These are phyloP conservation scores for Actinia tenebrosa DNA, from an alignment of 64 coral and sea anemone species.

Conservation along the genomic window DNA sequence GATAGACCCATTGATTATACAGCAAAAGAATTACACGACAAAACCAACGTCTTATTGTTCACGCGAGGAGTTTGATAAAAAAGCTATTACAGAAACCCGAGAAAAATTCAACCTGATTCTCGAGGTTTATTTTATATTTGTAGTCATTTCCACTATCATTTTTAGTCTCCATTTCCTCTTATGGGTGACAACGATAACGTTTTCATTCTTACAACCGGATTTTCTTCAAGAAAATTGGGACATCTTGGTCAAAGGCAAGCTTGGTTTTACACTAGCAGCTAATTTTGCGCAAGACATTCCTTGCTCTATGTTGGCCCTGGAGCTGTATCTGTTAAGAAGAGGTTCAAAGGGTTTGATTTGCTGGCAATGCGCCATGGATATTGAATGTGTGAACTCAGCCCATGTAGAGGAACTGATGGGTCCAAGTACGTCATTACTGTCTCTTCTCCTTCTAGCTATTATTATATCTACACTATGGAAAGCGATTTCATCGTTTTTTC, in stretches of 20 bases:
- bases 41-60: conserved; percentile 49
- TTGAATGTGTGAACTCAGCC: conserved; percentile 43
- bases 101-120: conserved; percentile 36
- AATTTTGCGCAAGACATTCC: conserved; percentile 95
- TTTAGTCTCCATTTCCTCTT: conserved; percentile 82
- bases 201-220: conserved; percentile 66
- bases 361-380: conserved; percentile 68
- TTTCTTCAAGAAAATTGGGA: conserved; percentile 87
- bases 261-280: conserved; percentile 64
- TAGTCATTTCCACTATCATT: conserved; percentile 55
- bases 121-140: conserved; percentile 57
- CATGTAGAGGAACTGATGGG: conserved; percentile 61
- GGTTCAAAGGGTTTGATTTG: conserved; percentile 75
- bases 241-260: conserved; percentile 61
- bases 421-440: conserved; percentile 43
- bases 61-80: conserved; percentile 41
- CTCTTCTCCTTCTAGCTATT: conserved; percentile 64
- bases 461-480: conserved; percentile 83
- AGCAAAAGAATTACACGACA: conserved; percentile 20
- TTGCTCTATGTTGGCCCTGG: conserved; percentile 66
- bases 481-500: conserved; percentile 81
- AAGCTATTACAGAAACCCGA: conserved; percentile 45
- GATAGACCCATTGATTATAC: neutral
- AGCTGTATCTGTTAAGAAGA: conserved; percentile 76
- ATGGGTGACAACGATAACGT: conserved; percentile 63